These are phyloP conservation scores for Numenius phaeopus DNA, from an alignment of 2,797 vertebrate genomes.

Conservation along the genomic window DNA sequence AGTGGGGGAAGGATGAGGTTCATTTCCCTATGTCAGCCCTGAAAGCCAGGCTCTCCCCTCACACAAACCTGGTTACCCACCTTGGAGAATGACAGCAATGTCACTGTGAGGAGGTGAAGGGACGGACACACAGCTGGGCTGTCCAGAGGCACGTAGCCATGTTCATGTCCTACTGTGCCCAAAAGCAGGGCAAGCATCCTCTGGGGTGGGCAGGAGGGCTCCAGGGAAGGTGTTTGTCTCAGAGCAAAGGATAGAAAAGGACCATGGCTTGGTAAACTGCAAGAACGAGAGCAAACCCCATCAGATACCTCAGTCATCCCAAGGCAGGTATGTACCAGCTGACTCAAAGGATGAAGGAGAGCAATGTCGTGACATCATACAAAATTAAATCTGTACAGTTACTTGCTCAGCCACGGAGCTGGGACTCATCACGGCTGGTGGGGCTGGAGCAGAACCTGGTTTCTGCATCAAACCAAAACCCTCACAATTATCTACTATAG, in stretches of 20 bases:
- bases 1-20: background rate
- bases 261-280: background rate
- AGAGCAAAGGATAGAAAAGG: background rate
- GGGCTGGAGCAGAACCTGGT: background rate
- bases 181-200: background rate
- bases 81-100: accelerated
- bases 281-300: background rate
- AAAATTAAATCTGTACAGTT: background rate
- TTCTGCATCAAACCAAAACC: background rate
- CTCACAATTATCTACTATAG: background rate
- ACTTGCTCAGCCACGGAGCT: background rate
- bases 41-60: background rate
- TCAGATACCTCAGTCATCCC: background rate
- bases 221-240: background rate
- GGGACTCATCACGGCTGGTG: accelerated
- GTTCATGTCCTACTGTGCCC: accelerated
- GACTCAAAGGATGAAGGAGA: background rate
- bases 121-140: background rate
- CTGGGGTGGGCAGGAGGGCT: background rate
- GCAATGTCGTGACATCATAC: too few species aligned
- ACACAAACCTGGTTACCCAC: background rate
- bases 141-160: accelerated
- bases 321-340: background rate
- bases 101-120: background rate
- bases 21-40: accelerated